phyloP scores from a whole-genome alignment of 2,797 vertebrate genomes.

The Amniataba percoides region DNA sequence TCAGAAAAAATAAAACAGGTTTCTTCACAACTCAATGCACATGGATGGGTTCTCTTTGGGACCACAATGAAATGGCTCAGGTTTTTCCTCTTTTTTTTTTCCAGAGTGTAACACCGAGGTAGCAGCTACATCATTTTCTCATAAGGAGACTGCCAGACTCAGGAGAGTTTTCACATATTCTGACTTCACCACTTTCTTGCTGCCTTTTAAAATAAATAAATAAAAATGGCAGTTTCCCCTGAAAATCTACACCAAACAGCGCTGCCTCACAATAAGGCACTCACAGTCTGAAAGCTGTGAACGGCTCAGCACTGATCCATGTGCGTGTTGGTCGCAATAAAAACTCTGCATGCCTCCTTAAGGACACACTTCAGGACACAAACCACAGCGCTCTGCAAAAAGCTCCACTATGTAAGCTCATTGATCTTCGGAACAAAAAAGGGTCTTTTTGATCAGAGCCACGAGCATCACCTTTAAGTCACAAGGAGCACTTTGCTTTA shows the following conservation, averaged over 20 bases:
- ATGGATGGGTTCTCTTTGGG: slow-evolving; percentile 21
- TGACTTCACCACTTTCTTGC: slow-evolving; percentile 22
- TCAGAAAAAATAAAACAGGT: slow-evolving; percentile 14
- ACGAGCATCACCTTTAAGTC: not conserved
- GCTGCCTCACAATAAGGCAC: slow-evolving; percentile 2
- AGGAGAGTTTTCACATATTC: slow-evolving; percentile 31
- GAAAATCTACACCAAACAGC: slow-evolving; percentile 5
- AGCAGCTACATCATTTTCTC: slow-evolving; percentile 47
- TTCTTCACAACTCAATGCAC: slow-evolving; percentile 41
- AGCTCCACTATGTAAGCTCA: not conserved
- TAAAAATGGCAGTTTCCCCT: slow-evolving; percentile 3
- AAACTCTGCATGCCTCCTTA: slow-evolving; percentile 7
- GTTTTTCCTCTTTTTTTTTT: slow-evolving; percentile 19
- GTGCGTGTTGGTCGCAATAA: not conserved
- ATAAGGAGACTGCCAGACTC: slow-evolving; percentile 29
- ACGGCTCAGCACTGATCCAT: slow-evolving; percentile 12
- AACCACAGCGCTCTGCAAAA: not conserved
- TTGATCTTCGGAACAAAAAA: slow-evolving; percentile 33
- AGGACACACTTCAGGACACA: not conserved
- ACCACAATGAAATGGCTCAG: slow-evolving; percentile 27
- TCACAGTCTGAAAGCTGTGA: slow-evolving; percentile 17
- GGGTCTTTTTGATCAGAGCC: slow-evolving; percentile 11
- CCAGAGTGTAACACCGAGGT: slow-evolving; percentile 16
- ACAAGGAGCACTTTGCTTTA: slow-evolving; percentile 31
- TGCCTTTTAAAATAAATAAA: not conserved